Evolutionary conservation across 2,113 vertebrate genomes (phyloP).

Genomic region (Budorcas taxicolor): DNA sequence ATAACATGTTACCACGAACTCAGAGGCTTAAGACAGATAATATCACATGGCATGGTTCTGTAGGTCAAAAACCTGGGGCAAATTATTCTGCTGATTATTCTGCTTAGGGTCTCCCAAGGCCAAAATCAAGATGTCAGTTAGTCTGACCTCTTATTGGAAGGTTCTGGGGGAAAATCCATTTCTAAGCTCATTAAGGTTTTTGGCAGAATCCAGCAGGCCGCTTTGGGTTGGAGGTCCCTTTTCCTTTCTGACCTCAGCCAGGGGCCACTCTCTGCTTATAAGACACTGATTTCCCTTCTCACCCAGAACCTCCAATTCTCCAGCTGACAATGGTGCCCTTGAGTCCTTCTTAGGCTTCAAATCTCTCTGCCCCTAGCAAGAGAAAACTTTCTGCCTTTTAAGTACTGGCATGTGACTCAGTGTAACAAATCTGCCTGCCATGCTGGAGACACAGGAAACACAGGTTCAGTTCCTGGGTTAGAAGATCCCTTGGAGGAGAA

Average conservation of each 20-base stretch:
- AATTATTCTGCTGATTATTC: not conserved
- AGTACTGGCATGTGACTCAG: not conserved
- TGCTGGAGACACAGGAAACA: not conserved
- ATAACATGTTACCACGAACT: not conserved
- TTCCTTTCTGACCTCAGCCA: not conserved
- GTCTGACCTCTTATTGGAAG: not conserved
- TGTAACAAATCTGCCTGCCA: not conserved
- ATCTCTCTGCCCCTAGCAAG: not conserved
- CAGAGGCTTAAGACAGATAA: not conserved
- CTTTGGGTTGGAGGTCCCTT: not conserved
- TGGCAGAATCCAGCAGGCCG: not conserved
- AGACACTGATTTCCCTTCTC: not conserved
- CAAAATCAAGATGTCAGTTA: not conserved
- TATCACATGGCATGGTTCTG: not conserved
- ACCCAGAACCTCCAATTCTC: accelerated
- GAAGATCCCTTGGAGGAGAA: not conserved
- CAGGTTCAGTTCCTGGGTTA: not conserved
- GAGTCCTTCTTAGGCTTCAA: not conserved
- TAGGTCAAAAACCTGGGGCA: not conserved
- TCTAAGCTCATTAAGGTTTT: not conserved
- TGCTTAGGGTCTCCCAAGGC: not conserved
- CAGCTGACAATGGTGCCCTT: not conserved
- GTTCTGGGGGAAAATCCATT: not conserved
- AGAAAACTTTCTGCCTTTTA: not conserved
- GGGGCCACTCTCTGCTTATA: not conserved